phyloP scores from a whole-genome alignment of 30 jellyfish, hydroid and myxozoan species.

The Aurelia sp. region DNA sequence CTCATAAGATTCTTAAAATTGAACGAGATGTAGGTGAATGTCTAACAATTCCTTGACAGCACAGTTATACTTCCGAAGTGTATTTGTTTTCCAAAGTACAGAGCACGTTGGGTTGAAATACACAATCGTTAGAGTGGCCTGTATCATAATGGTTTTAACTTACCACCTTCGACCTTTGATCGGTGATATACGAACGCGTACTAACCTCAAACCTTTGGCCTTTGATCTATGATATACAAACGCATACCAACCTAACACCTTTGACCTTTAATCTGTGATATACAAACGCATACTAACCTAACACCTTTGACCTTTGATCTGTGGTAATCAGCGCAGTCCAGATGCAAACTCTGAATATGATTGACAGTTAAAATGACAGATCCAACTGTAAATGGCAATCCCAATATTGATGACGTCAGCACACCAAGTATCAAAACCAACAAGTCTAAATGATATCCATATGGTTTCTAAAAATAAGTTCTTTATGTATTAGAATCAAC shows the following conservation, averaged over 20 bases:
- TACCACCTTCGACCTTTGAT: not conserved
- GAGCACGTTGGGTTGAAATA: too few relatives aligned
- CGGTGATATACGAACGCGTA: too few relatives aligned
- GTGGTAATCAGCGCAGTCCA: constrained; percentile 65
- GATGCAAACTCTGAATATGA: constrained; percentile 60
- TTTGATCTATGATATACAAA: not conserved
- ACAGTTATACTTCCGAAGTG: too few relatives aligned
- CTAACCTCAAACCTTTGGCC: not conserved
- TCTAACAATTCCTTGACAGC: too few relatives aligned
- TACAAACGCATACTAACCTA: constrained; percentile 7
- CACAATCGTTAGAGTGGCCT: too few relatives aligned
- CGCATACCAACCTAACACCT: not conserved
- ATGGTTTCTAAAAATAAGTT: constrained; percentile 55
- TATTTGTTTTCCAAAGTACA: too few relatives aligned
- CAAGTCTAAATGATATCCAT: constrained; percentile 85
- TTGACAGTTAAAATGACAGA: constrained; percentile 74
- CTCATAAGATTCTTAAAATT: too few relatives aligned
- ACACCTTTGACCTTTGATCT: constrained; percentile 60
- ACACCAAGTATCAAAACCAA: constrained; percentile 49
- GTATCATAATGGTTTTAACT: too few relatives aligned
- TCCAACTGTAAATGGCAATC: constrained; percentile 85
- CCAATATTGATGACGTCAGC: constrained; percentile 71
- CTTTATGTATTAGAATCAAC: too few relatives aligned
- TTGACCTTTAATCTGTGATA: too few relatives aligned
- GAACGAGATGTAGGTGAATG: too few relatives aligned